Evolutionary conservation across 2,888 invertebrate species (phyloP).

Genomic region (Opisthograptis luteolata): DNA sequence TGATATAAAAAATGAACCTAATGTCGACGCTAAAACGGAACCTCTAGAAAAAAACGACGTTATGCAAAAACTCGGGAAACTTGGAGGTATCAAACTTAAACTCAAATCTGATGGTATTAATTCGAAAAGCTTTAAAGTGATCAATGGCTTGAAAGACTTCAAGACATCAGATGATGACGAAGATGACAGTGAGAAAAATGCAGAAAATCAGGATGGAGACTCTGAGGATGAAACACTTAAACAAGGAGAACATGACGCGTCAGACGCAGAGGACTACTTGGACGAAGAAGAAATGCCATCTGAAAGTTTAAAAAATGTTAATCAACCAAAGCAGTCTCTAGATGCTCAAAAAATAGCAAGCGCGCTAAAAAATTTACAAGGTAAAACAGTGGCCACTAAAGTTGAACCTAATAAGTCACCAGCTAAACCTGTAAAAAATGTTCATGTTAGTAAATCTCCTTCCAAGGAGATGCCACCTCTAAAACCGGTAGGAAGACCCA

Average conservation of each 20-base stretch:
- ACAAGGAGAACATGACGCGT: conserved; percentile 46
- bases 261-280: conserved; percentile 48
- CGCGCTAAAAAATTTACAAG: conserved; percentile 52
- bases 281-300: conserved; percentile 46
- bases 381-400: conserved; percentile 48
- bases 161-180: conserved; percentile 73
- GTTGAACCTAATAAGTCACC: conserved; percentile 44
- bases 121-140: conserved; percentile 70
- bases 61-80: conserved; percentile 69
- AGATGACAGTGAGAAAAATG: conserved; percentile 57
- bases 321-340: conserved; percentile 13
- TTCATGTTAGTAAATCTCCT: conserved; percentile 39
- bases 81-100: conserved; percentile 78
- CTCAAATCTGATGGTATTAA: conserved; percentile 74
- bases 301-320: conserved; percentile 24
- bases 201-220: conserved; percentile 53
- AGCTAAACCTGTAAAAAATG: conserved; percentile 43
- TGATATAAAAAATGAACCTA: conserved; percentile 45
- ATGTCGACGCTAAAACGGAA: conserved; percentile 12
- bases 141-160: conserved; percentile 76
- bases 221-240: conserved; percentile 52
- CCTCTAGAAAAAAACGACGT: conserved; percentile 33
- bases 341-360: conserved; percentile 26
- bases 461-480: conserved; percentile 44
- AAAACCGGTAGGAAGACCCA: conserved; percentile 58